phyloP scores from a whole-genome alignment of 2,113 vertebrate genomes.

The Bombycilla garrulus region DNA sequence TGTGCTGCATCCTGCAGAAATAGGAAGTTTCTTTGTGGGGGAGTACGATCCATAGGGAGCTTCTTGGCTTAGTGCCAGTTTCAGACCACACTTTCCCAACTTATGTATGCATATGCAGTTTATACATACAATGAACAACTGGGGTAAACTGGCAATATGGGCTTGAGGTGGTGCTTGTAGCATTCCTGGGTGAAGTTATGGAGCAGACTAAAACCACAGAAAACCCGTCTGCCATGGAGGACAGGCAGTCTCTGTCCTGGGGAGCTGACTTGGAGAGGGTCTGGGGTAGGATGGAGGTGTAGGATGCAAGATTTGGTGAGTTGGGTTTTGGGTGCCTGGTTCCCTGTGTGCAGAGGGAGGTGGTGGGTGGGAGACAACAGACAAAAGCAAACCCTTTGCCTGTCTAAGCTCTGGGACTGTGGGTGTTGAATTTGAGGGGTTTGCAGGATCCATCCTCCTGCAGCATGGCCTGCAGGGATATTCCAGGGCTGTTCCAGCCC shows the following conservation, averaged over 20 bases:
- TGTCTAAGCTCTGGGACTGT: neutral
- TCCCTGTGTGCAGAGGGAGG: neutral
- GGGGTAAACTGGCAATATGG: neutral
- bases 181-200: neutral
- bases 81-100: neutral
- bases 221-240: neutral
- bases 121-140: rapidly evolving
- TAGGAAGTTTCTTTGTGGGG: neutral
- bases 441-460: neutral
- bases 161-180: neutral
- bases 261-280: neutral
- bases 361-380: neutral
- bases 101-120: rapidly evolving
- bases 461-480: neutral
- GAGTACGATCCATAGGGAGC: neutral
- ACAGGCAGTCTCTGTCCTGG: neutral
- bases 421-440: neutral
- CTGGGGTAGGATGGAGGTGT: neutral
- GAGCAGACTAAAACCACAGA: neutral
- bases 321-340: neutral
- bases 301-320: neutral
- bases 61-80: neutral
- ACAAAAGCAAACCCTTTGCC: neutral
- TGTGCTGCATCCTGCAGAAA: neutral
- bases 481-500: neutral